phyloP scores from a whole-genome alignment of 2,888 invertebrate genomes.

The Sipha maydis region DNA sequence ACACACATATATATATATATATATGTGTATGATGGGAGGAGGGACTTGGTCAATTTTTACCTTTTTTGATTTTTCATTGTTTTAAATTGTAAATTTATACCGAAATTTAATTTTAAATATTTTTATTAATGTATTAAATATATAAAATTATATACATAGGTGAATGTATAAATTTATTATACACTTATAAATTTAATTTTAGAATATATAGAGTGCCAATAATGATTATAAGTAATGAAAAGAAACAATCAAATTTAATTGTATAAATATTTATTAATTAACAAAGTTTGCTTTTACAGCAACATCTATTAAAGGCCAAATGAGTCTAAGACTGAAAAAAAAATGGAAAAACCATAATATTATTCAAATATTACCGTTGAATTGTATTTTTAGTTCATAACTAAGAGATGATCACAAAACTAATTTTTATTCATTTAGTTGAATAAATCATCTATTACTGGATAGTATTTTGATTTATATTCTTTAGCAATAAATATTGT shows the following conservation, averaged over 20 bases:
- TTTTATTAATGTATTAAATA: slow-evolving; percentile 11
- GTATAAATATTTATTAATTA: slow-evolving; percentile 42
- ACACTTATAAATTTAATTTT: slow-evolving; percentile 9
- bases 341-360: slow-evolving; percentile 13
- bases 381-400: slow-evolving; percentile 51
- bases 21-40: slow-evolving; percentile 9
- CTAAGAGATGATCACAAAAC: slow-evolving; percentile 4
- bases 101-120: slow-evolving; percentile 17
- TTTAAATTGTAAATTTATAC: slow-evolving; percentile 16
- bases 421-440: neutral
- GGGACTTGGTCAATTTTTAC: slow-evolving; percentile 45
- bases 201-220: slow-evolving; percentile 54
- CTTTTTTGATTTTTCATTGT: slow-evolving; percentile 34
- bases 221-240: slow-evolving; percentile 41
- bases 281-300: slow-evolving; percentile 34
- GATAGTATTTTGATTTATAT: slow-evolving; percentile 46
- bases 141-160: slow-evolving; percentile 7
- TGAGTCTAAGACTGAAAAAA: slow-evolving; percentile 57
- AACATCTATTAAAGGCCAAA: slow-evolving; percentile 48
- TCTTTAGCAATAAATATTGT: slow-evolving; percentile 51
- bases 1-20: too few species aligned
- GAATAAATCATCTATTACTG: slow-evolving; percentile 6
- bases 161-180: slow-evolving; percentile 18
- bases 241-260: slow-evolving; percentile 47
- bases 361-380: slow-evolving; percentile 34